These are phyloP conservation scores for Drosophila siamana DNA, from an alignment of 2,888 invertebrate genomes.

Conservation along the genomic window DNA sequence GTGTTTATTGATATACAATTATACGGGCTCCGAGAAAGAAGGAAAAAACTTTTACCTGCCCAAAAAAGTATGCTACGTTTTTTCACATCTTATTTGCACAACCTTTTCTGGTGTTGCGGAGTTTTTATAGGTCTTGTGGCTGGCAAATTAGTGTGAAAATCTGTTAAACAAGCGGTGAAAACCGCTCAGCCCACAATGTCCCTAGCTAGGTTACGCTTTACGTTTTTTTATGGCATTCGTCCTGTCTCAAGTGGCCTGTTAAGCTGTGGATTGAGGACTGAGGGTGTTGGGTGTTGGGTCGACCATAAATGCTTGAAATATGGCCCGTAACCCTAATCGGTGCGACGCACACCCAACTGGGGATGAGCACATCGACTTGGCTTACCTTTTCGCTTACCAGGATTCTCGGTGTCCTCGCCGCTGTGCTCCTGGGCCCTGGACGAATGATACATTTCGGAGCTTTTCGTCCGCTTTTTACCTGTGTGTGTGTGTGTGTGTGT, in stretches of 20 bases:
- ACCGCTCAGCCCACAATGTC: conserved; percentile 51
- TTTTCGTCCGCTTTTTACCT: conserved; percentile 84
- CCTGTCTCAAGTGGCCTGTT: conserved; percentile 80
- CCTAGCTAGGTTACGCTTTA: conserved; percentile 25
- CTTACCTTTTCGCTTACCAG: conserved; percentile 85
- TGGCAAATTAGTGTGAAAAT: conserved; percentile 80
- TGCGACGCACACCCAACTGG: conserved; percentile 42
- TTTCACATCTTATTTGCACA: conserved; percentile 35
- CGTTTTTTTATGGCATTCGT: conserved; percentile 50
- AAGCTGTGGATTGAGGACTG: conserved; percentile 37
- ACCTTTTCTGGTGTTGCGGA: conserved; percentile 28
- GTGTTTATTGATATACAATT: conserved; percentile 78
- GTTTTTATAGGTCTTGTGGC: conserved; percentile 45
- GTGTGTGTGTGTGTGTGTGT: too few relatives aligned
- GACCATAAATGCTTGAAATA: conserved; percentile 72
- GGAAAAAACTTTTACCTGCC: conserved; percentile 66
- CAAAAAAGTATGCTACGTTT: conserved; percentile 51
- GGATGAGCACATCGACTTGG: conserved; percentile 53
- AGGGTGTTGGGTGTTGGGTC: conserved; percentile 16
- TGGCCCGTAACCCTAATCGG: conserved; percentile 79
- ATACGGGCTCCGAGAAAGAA: conserved; percentile 41
- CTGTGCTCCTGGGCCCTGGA: conserved; percentile 82
- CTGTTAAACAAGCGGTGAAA: conserved; percentile 67
- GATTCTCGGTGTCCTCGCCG: conserved; percentile 85
- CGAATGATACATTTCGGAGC: conserved; percentile 84